Percentiles rank a stretch among this genome's conserved stretches.
Conservation (phyloP, 1,140 invertebrate species). For the Scaptomyza pallida region DNA sequence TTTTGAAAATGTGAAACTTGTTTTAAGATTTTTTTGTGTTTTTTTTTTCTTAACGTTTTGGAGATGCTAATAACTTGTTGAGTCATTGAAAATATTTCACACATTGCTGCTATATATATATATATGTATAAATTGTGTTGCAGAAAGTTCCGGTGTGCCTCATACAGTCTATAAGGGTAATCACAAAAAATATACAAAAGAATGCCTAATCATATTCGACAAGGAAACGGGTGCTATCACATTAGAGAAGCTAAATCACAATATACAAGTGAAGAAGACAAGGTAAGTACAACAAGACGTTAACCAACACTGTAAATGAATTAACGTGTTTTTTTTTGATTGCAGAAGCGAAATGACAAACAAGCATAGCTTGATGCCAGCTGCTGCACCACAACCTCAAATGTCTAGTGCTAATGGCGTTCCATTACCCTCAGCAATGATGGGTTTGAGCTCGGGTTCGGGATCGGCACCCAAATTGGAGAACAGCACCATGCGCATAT, state of each 20-base stretch:
- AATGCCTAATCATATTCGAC: slow-evolving; percentile 98
- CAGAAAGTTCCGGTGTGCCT: slow-evolving; percentile 90
- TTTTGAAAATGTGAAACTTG: slow-evolving; percentile 38
- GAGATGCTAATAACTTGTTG: not conserved
- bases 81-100: not conserved
- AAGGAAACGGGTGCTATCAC: slow-evolving; percentile 95
- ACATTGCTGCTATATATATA: not conserved
- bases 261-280: slow-evolving; percentile 97
- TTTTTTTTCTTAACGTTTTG: no score
- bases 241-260: slow-evolving; percentile 94
- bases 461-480: slow-evolving; percentile 66
- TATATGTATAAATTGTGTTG: slow-evolving; percentile 20
- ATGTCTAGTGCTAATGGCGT: slow-evolving; percentile 29
- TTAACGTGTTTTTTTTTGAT: no score
- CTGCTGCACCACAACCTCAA: slow-evolving; percentile 36
- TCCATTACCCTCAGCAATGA: slow-evolving; percentile 5
- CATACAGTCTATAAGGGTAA: slow-evolving; percentile 97
- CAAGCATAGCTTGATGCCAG: slow-evolving; percentile 73
- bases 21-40: slow-evolving; percentile 24
- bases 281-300: slow-evolving; percentile 85
- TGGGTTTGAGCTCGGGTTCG: slow-evolving; percentile 19
- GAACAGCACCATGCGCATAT: slow-evolving; percentile 79
- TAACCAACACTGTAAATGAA: not conserved
- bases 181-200: slow-evolving; percentile 94
- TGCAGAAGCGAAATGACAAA: slow-evolving; percentile 74